Conservation (phyloP, 2,797 vertebrate genomes). For the Typhlichthys eigenmanni region DNA sequence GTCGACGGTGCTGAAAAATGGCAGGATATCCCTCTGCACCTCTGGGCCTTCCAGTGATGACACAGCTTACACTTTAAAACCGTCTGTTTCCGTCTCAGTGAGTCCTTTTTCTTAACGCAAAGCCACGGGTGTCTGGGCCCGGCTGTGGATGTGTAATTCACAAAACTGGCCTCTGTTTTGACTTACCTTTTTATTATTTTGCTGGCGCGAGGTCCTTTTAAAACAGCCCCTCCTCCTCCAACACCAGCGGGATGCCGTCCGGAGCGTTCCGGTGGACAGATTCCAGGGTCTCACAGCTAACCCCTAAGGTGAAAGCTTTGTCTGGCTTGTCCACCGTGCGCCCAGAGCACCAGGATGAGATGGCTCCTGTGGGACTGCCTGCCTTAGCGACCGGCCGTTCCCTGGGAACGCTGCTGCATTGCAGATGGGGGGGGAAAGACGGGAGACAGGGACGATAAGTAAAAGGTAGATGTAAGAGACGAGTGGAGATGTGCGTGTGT, state of each 20-base stretch:
- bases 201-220: slow-evolving; percentile 41
- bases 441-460: slow-evolving; percentile 24
- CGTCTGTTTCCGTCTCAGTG: slow-evolving; percentile 22
- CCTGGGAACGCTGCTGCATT: slow-evolving; percentile 69
- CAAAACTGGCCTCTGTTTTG: slow-evolving; percentile 63
- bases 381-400: slow-evolving; percentile 50
- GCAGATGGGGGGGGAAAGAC: slow-evolving; percentile 47
- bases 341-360: slow-evolving; percentile 37
- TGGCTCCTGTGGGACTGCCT: slow-evolving; percentile 52
- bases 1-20: slow-evolving; percentile 26
- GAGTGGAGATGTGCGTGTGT: slow-evolving; percentile 17
- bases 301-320: slow-evolving; percentile 40
- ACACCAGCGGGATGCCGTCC: slow-evolving; percentile 38
- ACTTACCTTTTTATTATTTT: slow-evolving; percentile 61
- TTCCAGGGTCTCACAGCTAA: slow-evolving; percentile 29
- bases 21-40: slow-evolving; percentile 16
- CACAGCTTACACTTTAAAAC: slow-evolving; percentile 4
- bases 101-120: slow-evolving; percentile 25
- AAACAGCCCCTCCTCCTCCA: slow-evolving; percentile 40
- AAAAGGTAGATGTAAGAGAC: slow-evolving; percentile 58
- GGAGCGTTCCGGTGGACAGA: slow-evolving; percentile 33
- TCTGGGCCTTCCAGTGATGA: slow-evolving; percentile 30
- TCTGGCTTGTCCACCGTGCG: slow-evolving; percentile 41
- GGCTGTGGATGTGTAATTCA: slow-evolving; percentile 58
- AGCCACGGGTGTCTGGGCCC: slow-evolving; percentile 26